These are phyloP conservation scores for Acrocephalus scirpaceus DNA, from an alignment of 2,797 vertebrate genomes.

Conservation along the genomic window DNA sequence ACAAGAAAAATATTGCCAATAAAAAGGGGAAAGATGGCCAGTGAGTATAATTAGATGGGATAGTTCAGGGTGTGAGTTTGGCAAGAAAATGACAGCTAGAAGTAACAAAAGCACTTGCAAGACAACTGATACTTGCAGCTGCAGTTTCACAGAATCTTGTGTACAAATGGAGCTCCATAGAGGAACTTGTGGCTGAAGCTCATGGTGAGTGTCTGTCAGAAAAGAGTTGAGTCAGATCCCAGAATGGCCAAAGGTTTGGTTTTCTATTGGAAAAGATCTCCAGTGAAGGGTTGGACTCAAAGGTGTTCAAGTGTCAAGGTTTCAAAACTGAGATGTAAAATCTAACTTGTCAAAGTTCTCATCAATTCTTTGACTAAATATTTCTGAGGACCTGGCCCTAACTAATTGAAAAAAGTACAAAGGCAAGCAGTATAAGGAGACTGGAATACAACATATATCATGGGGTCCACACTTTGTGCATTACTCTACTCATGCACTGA, in stretches of 20 bases:
- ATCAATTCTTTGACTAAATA: not conserved
- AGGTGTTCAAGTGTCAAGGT: not conserved
- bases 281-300: not conserved
- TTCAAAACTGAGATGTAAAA: not conserved
- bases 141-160: not conserved
- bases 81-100: constrained; percentile 17
- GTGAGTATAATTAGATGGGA: constrained; percentile 58
- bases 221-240: not conserved
- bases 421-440: not conserved
- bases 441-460: not conserved
- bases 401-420: not conserved
- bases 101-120: constrained; percentile 29
- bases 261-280: not conserved
- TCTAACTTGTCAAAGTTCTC: not conserved
- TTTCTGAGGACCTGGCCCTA: not conserved
- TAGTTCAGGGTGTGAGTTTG: constrained; percentile 24
- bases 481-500: not conserved
- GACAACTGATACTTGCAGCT: not conserved
- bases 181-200: not conserved
- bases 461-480: rapidly evolving
- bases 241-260: not conserved
- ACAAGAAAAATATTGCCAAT: constrained; percentile 67
- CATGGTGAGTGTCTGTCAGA: not conserved
- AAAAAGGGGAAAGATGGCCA: constrained; percentile 59
- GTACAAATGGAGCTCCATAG: not conserved